Conservation (phyloP, 2,113 vertebrate genomes). For the Geococcyx californianus region DNA sequence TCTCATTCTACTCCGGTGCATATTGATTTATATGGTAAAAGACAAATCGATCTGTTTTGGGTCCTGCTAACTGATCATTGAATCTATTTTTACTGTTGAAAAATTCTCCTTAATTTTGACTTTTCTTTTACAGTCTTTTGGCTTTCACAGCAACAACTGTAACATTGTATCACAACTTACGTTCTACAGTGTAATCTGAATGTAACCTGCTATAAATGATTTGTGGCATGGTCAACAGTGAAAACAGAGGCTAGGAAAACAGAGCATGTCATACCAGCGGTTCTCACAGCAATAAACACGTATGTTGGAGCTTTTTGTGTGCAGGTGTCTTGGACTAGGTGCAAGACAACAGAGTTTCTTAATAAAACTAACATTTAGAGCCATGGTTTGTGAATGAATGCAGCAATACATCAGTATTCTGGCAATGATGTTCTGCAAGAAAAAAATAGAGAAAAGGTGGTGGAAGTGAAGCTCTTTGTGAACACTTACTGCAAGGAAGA, state of each 20-base stretch:
- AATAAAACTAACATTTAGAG: background rate
- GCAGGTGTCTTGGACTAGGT: background rate
- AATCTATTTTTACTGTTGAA: background rate
- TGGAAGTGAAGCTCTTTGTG: background rate
- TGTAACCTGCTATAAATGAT: background rate
- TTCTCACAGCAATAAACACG: background rate
- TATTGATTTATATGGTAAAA: background rate
- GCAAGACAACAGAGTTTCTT: background rate
- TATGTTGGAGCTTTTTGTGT: background rate
- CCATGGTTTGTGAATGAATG: background rate
- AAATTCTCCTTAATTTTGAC: background rate
- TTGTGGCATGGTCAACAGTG: background rate
- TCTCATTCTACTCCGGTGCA: background rate
- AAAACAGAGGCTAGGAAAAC: background rate
- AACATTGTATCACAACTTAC: background rate
- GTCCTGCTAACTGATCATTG: background rate
- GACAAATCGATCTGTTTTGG: background rate
- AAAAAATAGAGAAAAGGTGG: background rate
- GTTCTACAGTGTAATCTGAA: background rate
- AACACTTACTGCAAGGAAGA: conserved; percentile 95
- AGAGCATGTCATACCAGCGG: background rate
- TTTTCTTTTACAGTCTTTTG: background rate
- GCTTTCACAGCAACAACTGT: background rate
- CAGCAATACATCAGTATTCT: background rate
- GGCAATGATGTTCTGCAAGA: background rate